Percentiles rank a stretch among this genome's conserved stretches.
These are phyloP conservation scores for Torymus auratus DNA, from an alignment of 2,888 invertebrate species.

Conservation along the genomic window DNA sequence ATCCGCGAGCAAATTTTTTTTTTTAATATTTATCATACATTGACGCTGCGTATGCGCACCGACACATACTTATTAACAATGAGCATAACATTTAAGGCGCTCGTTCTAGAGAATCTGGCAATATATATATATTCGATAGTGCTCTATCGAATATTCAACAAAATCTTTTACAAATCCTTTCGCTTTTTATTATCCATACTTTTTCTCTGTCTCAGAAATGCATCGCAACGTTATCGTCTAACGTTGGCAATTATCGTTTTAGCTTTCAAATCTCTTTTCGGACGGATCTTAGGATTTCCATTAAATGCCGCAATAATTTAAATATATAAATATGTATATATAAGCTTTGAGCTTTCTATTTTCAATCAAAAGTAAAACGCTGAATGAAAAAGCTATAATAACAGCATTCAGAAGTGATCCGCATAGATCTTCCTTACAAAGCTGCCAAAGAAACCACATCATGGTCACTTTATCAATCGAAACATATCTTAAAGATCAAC, in stretches of 20 bases:
- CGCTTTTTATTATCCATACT: background rate
- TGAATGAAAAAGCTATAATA: constrained; percentile 28
- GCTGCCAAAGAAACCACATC: constrained; percentile 11
- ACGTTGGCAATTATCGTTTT: constrained; percentile 24
- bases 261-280: constrained; percentile 50
- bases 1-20: constrained; percentile 38
- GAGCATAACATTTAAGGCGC: constrained; percentile 63
- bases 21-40: constrained; percentile 8
- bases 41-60: background rate
- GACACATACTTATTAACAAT: constrained; percentile 56
- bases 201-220: constrained; percentile 36
- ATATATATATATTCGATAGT: constrained; percentile 29
- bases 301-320: constrained; percentile 52
- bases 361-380: constrained; percentile 32
- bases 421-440: background rate
- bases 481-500: background rate
- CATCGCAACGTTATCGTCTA: constrained; percentile 17
- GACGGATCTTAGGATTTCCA: constrained; percentile 56
- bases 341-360: constrained; percentile 28
- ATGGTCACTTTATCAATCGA: background rate
- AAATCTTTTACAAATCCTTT: constrained; percentile 38
- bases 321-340: constrained; percentile 34
- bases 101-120: constrained; percentile 54
- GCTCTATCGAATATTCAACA: constrained; percentile 35
- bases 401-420: constrained; percentile 9